Percentiles rank a stretch among this genome's conserved stretches.
Conservation (phyloP, 2,888 invertebrate species). For the Archaeoteleia sp. region DNA sequence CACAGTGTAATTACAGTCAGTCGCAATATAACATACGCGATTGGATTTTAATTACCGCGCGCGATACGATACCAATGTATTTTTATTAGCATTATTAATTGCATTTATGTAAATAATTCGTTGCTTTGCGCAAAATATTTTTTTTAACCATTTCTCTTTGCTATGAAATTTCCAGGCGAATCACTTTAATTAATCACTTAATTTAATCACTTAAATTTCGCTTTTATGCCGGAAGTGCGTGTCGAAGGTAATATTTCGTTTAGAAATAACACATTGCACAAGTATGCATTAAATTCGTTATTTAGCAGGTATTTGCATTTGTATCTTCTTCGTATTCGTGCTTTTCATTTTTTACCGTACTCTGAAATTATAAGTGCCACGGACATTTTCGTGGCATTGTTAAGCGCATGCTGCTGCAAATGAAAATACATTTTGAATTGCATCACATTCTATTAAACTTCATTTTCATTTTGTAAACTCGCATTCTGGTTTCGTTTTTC, state of each 20-base stretch:
- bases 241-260: background rate
- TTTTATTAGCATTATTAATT: background rate
- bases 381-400: conserved; percentile 18
- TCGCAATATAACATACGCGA: background rate
- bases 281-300: conserved; percentile 6
- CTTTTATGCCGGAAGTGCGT: too few species aligned
- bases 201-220: background rate
- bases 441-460: conserved; percentile 5
- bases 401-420: conserved; percentile 11
- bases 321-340: conserved; percentile 5
- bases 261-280: conserved; percentile 10
- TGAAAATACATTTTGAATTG: conserved; percentile 16
- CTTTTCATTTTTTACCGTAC: conserved; percentile 6
- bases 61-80: background rate
- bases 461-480: background rate
- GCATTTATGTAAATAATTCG: background rate
- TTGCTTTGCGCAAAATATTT: background rate
- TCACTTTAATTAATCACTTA: background rate
- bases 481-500: background rate
- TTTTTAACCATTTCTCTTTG: too few species aligned
- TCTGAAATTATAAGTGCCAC: conserved; percentile 12
- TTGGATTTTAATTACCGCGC: background rate
- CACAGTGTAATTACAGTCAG: background rate
- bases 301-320: conserved; percentile 13
- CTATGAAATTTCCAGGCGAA: too few species aligned